Base-by-base conservation (phyloP, 1,140 invertebrate species). In the Euglossa dilemma region DNA sequence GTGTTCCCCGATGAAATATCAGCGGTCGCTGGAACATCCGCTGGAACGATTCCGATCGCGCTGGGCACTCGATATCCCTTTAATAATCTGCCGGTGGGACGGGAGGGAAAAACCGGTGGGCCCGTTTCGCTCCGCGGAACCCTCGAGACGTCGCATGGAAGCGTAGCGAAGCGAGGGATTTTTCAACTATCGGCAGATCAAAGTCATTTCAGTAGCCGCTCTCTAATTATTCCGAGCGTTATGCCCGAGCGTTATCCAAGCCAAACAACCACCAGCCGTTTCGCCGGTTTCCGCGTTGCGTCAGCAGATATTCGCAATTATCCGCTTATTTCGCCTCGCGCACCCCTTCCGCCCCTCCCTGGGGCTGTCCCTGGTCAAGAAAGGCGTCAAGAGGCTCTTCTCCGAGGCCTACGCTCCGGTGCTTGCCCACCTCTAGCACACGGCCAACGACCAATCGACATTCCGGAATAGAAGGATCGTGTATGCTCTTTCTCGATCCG, bases 281-380 rank as follows among this genome's bases (percentile, higher is more conserved):
- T 18, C 36, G 50, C 61, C 69, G 36, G 45, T 86, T 87, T 86
- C 85, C 80, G 69, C 69, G 76, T 83, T 79, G 77, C 73, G 57
- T 80, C 77, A 72, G 85, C 84, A 81, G 73, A 85, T 85, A 86
- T 85, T 86, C 73, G 72, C 85, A 78, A 81, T 86, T 86, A 86
- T 83, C 80, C 85, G 77, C 50, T 67, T 70, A 61, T 56, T 59
- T 63, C 59, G 57, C 28, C 25, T 61, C 69, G 69, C 70, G 84
- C 76, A 64, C 56, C 63, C 61, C 67, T 64, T 59, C 28, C 59
- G 57, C 18, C 16, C n/a, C 56, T 85, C 18, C 72, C 57, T 52
- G 28, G 16, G 36, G 36, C 36, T 36, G 36, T 4, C 36, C 4
- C 4, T 36, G 36, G 36, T 36, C n/a, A n/a, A n/a, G n/a, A 61